A percentile compares a stretch with the other conserved stretches of the same genome.
phyloP scores from a whole-genome alignment of 1,140 invertebrate species.

The Pogonomyrmex californicus region DNA sequence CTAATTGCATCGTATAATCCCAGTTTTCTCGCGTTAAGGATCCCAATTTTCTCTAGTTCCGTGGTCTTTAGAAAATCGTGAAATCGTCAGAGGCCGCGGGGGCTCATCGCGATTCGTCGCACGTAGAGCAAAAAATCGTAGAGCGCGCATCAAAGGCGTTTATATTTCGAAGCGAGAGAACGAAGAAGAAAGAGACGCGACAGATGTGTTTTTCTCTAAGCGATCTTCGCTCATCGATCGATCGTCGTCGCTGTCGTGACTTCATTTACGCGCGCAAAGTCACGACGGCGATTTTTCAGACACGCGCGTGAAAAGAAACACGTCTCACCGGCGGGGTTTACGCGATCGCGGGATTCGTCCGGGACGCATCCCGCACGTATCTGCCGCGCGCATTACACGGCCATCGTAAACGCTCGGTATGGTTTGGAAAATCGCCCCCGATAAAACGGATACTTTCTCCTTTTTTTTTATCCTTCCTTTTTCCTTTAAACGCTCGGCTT shows the following conservation, averaged over 20 bases:
- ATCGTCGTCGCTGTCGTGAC: not conserved
- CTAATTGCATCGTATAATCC: constrained; percentile 41
- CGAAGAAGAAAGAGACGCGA: not conserved
- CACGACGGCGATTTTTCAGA: not conserved
- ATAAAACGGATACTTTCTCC: not conserved
- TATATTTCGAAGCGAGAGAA: constrained; percentile 4
- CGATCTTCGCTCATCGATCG: not conserved
- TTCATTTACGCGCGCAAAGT: constrained; percentile 28
- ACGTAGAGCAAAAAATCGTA: constrained; percentile 37
- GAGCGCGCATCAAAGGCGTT: constrained; percentile 36
- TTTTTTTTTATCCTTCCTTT: not conserved
- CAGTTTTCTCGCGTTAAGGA: constrained; percentile 10
- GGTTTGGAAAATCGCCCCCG: constrained; percentile 27
- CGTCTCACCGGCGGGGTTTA: not conserved
- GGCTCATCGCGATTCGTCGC: constrained; percentile 26
- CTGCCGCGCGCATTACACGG: not conserved
- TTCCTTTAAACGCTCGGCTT: constrained; percentile 6
- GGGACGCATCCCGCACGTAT: not conserved
- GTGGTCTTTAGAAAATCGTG: not conserved
- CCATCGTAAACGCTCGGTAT: constrained; percentile 27
- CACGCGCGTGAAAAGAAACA: not conserved
- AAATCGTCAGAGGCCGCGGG: not conserved
- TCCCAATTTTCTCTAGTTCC: not conserved
- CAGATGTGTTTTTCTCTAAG: constrained; percentile 12
- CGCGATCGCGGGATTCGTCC: constrained; percentile 8